A percentile compares a stretch with the other conserved stretches of the same genome.
These are phyloP conservation scores for Frieseomelitta varia DNA, from an alignment of 1,140 invertebrate species.

Conservation along the genomic window DNA sequence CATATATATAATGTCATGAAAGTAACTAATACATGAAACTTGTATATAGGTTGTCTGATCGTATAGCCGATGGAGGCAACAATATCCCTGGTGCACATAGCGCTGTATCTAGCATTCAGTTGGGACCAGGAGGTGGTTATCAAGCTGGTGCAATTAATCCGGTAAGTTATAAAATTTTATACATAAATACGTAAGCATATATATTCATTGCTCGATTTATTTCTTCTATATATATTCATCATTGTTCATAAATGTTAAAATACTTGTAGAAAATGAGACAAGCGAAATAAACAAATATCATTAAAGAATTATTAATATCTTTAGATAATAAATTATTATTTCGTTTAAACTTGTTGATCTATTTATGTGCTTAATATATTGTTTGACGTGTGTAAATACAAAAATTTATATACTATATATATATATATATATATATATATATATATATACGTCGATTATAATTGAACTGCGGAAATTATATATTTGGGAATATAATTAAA, in stretches of 20 bases:
- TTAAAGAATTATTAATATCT: too few species aligned
- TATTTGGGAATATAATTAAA: too few species aligned
- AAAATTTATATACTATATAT: too few species aligned
- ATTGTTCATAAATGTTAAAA: neutral
- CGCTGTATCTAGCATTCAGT: conserved; percentile 61
- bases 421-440: too few species aligned
- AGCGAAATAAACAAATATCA: too few species aligned
- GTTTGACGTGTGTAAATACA: too few species aligned
- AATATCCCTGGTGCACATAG: neutral
- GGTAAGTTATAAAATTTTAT: conserved; percentile 50
- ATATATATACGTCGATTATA: neutral
- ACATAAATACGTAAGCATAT: neutral
- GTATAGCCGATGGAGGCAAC: neutral
- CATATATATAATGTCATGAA: neutral
- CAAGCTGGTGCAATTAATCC: conserved; percentile 71
- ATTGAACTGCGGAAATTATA: neutral
- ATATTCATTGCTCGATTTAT: neutral
- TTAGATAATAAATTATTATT: too few species aligned
- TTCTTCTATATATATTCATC: too few species aligned
- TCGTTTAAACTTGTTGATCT: too few species aligned
- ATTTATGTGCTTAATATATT: too few species aligned
- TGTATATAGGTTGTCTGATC: conserved; percentile 28
- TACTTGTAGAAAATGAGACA: neutral
- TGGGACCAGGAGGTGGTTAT: conserved; percentile 74
- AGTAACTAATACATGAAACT: neutral